Percentiles rank a stretch among this genome's conserved stretches.
Conservation (phyloP, 2,113 vertebrate species). For the Aegithalos caudatus region DNA sequence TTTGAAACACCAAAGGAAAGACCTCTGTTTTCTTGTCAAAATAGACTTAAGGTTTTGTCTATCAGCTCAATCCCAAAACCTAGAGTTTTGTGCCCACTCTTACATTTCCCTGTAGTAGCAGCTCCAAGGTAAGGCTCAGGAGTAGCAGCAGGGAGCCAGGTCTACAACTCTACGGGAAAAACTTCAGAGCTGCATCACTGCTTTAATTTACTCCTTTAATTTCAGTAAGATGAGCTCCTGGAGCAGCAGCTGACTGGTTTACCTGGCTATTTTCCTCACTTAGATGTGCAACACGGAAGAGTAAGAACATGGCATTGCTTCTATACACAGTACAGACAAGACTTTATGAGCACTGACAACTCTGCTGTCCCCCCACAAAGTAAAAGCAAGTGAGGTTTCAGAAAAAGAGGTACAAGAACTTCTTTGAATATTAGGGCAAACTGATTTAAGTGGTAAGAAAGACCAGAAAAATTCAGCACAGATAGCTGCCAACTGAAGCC, state of each 20-base stretch:
- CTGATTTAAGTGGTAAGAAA: not conserved
- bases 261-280: not conserved
- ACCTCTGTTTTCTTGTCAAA: not conserved
- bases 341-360: not conserved
- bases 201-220: not conserved
- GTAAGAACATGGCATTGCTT: not conserved
- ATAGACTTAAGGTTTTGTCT: not conserved
- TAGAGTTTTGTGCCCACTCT: not conserved
- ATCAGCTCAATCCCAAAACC: not conserved
- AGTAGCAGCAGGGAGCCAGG: not conserved
- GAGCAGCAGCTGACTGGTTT: not conserved
- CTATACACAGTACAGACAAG: not conserved
- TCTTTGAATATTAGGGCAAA: not conserved
- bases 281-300: not conserved
- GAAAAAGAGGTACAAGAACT: not conserved
- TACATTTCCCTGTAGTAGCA: not conserved
- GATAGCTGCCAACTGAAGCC: not conserved
- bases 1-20: not conserved
- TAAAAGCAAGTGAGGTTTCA: not conserved
- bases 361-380: not conserved
- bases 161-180: fast-evolving
- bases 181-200: not conserved
- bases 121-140: not conserved
- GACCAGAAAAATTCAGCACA: not conserved
- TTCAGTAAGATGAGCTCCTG: not conserved